Base-by-base conservation (phyloP, 1,140 invertebrate genomes). In the Bombus confusus region DNA sequence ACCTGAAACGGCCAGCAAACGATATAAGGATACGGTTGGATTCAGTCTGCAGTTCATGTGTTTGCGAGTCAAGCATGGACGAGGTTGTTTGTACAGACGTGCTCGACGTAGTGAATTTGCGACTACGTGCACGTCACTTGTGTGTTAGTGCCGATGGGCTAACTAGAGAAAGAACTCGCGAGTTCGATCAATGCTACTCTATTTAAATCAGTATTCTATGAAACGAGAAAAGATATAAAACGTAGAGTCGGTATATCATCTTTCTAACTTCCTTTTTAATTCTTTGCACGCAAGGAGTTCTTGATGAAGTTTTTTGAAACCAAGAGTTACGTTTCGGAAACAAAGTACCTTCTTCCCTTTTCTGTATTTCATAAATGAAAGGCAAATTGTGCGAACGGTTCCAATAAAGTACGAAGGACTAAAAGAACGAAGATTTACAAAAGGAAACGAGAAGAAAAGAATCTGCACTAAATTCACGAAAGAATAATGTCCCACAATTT, bases 21-120 rank as follows among this genome's bases (percentile, higher is more conserved):
- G 88, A 88, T 90, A 88, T 83, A 91, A 90, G 79, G 80, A 91
- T 91, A 92, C 73, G 37, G 43, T n/a, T 39, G 68, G 64, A 68
- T 68, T 87, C n/a, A 80, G 31, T 69, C 72, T 43, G 39, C 83
- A 59, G 66, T 74, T 64, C 25, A 52, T 79, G 57, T 79, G 28
- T 88, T 89, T 88, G 77, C 69, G 71, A 47, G 64, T 28, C 41
- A 34, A 41, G 64, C 83, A 88, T 66, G 57, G 76, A 77, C 43
- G 37, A 66, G 18, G 28, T 28, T 85, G 39, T 68, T 80, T 85
- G 83, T 37, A 47, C 68, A 85, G 69, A 62, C 78, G 68, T 73
- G 52, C 25, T 69, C 76, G 34, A 69, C 62, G 77, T 69, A 31
- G 43, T 31, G 10, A 37, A 59, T 47, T 52, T 52, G 64, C 28